Evolutionary conservation across 2,113 vertebrate species (phyloP).

Genomic region (Neogobius melanostomus): DNA sequence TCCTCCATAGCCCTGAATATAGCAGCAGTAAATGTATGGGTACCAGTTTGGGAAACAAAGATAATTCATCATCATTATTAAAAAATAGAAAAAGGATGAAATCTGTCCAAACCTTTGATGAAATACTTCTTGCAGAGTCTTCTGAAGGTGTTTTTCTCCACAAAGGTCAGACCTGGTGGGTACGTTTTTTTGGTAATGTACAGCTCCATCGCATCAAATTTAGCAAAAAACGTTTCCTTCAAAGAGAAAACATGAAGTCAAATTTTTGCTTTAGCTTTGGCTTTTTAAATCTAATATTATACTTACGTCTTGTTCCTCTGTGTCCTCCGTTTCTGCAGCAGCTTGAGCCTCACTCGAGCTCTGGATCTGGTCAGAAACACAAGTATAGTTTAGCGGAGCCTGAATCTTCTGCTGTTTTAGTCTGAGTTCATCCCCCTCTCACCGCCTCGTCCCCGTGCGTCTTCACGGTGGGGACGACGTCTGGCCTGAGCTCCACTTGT

Average conservation of each 20-base stretch:
- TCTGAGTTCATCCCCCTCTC: not conserved
- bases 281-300: too few species aligned
- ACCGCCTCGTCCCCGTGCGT: conserved; percentile 45
- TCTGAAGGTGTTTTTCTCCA: conserved; percentile 74
- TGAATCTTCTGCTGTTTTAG: not conserved
- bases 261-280: too few species aligned
- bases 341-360: not conserved
- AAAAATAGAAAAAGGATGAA: too few species aligned
- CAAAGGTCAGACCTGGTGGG: conserved; percentile 62
- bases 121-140: conserved; percentile 68
- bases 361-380: conserved; percentile 1
- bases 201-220: conserved; percentile 67
- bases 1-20: too few species aligned
- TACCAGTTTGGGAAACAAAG: too few species aligned
- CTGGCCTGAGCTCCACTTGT: conserved; percentile 24
- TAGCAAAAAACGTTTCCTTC: conserved; percentile 61
- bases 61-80: too few species aligned
- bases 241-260: not conserved
- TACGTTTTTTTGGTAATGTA: conserved; percentile 60
- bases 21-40: too few species aligned
- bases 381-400: not conserved
- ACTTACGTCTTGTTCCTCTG: not conserved
- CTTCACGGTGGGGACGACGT: conserved; percentile 58
- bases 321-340: not conserved
- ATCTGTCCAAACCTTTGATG: conserved; percentile 45